These are phyloP conservation scores for Cheirogaleus major DNA, from an alignment of 2,797 vertebrate genomes.

Conservation along the genomic window DNA sequence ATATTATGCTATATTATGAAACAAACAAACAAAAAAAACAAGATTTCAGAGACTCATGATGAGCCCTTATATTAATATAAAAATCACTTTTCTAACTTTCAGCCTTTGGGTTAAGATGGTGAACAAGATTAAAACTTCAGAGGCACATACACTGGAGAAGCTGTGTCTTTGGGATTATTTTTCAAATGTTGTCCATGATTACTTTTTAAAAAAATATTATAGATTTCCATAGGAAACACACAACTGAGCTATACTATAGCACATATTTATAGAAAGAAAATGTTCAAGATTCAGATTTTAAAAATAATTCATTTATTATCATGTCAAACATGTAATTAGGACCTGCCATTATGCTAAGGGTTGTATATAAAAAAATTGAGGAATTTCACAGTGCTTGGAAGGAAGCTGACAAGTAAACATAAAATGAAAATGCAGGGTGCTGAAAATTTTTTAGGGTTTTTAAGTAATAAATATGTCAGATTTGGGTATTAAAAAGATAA, in stretches of 20 bases:
- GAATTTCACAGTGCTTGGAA: not conserved
- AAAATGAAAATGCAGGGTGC: not conserved
- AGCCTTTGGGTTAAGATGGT: not conserved
- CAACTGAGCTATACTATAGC: not conserved
- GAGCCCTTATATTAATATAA: not conserved
- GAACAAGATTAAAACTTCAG: not conserved
- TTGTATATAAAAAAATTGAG: not conserved
- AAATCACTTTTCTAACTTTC: not conserved
- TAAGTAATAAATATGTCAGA: not conserved
- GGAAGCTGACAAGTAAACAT: not conserved
- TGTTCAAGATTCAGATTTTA: not conserved
- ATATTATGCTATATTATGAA: not conserved
- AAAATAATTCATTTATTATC: constrained; percentile 2
- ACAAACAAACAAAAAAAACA: not conserved
- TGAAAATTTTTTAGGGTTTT: not conserved
- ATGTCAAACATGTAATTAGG: constrained; percentile 34
- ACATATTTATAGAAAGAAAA: not conserved
- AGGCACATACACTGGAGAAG: not conserved
- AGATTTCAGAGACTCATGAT: not conserved
- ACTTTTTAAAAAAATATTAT: not conserved
- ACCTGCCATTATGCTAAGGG: not conserved
- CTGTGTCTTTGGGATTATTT: not conserved
- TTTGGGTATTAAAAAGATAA: not conserved
- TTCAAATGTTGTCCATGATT: not conserved
- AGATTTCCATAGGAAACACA: not conserved